Percentiles rank a stretch among this genome's conserved stretches.
Evolutionary conservation across 2,113 vertebrate genomes (phyloP).

Genomic region (Phoenicopterus ruber): DNA sequence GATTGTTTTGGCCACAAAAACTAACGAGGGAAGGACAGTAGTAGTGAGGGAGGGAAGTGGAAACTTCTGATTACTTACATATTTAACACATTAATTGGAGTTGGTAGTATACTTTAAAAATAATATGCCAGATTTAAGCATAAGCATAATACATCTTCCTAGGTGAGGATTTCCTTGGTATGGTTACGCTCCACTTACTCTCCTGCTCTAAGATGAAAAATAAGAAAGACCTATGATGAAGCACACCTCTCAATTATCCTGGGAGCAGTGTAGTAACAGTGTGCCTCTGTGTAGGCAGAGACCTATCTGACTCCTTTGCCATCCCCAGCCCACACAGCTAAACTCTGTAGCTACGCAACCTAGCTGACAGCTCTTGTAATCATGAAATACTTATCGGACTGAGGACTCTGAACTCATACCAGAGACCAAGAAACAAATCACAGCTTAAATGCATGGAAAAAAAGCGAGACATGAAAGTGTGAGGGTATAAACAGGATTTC

Average conservation of each 20-base stretch:
- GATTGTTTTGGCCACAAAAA: neutral
- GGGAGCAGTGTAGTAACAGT: neutral
- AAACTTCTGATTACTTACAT: neutral
- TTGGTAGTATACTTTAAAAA: neutral
- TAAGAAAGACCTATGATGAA: neutral
- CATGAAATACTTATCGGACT: neutral
- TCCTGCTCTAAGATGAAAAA: neutral
- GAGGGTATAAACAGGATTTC: neutral
- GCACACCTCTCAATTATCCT: neutral
- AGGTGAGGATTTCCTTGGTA: neutral
- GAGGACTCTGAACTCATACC: neutral
- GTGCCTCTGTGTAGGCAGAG: too few species aligned
- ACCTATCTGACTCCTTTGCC: neutral
- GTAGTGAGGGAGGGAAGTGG: neutral
- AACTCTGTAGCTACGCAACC: neutral
- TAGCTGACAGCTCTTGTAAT: neutral
- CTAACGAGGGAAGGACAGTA: neutral
- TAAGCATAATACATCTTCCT: neutral
- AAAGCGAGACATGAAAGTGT: neutral
- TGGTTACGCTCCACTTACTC: neutral
- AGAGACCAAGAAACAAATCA: neutral
- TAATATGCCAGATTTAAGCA: neutral
- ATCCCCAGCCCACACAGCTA: neutral
- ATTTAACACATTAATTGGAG: neutral
- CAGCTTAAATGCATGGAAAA: neutral